Percentiles rank a stretch among this genome's conserved stretches.
phyloP scores from a whole-genome alignment of 1,140 invertebrate genomes.

The Pseudomyrmex pallidus region DNA sequence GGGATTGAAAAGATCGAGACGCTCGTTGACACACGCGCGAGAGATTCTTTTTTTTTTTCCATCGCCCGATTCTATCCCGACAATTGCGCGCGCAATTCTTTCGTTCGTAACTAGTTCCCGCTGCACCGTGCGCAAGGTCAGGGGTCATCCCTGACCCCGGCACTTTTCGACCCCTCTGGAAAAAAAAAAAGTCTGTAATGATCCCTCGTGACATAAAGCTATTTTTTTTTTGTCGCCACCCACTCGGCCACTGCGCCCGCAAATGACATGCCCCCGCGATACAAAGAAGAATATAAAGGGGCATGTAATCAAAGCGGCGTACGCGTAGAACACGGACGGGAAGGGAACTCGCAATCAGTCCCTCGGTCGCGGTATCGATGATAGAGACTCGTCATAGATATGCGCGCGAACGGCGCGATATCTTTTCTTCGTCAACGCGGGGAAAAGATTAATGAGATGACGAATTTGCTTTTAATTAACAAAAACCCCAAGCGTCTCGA shows the following conservation, averaged over 20 bases:
- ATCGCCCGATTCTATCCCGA: too few relatives aligned
- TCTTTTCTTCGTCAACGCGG: neutral
- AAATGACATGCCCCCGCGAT: constrained; percentile 55
- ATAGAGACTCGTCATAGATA: constrained; percentile 42
- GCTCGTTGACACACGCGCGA: too few relatives aligned
- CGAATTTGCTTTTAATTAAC: neutral
- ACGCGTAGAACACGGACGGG: constrained; percentile 19
- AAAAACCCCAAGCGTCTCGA: neutral
- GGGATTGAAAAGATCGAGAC: too few relatives aligned
- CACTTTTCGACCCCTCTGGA: constrained; percentile 56
- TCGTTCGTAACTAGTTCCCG: constrained; percentile 12
- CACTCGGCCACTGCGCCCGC: constrained; percentile 47
- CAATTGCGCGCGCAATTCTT: constrained; percentile 25
- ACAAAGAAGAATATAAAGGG: constrained; percentile 41
- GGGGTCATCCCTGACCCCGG: constrained; percentile 73
- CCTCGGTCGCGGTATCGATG: constrained; percentile 26
- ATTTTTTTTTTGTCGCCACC: constrained; percentile 69
- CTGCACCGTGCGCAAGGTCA: constrained; percentile 65
- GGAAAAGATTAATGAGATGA: constrained; percentile 30
- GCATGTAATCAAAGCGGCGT: constrained; percentile 66
- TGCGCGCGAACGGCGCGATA: constrained; percentile 1
- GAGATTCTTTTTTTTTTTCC: neutral
- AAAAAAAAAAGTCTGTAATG: constrained; percentile 69
- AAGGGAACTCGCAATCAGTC: constrained; percentile 25
- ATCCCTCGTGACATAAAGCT: constrained; percentile 73